Conservation (phyloP, 1,140 invertebrate genomes). For the Neodiprion fabricii region DNA sequence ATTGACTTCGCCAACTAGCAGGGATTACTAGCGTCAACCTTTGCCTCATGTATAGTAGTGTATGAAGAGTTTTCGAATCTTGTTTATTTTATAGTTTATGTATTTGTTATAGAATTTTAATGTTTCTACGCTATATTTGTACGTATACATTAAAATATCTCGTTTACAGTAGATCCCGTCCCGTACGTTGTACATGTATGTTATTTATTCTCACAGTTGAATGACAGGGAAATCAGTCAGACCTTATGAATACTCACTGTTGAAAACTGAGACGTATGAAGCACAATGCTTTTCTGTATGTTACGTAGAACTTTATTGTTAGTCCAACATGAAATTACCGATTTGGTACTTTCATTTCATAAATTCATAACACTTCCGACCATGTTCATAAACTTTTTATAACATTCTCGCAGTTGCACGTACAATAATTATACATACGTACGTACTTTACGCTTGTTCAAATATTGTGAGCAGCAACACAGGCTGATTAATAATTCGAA, state of each 20-base stretch:
- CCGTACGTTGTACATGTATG: conserved; percentile 33
- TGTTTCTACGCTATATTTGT: conserved; percentile 53
- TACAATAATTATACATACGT: too few species aligned
- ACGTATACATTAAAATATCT: conserved; percentile 45
- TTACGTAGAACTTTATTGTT: too few species aligned
- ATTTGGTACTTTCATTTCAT: background rate
- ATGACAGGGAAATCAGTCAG: background rate
- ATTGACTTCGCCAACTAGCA: conserved; percentile 52
- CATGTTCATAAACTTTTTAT: background rate
- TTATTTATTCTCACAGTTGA: background rate
- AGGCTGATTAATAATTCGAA: conserved; percentile 13
- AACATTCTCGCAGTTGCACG: background rate
- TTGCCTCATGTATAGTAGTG: conserved; percentile 2
- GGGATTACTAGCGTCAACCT: conserved; percentile 49
- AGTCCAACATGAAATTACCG: too few species aligned
- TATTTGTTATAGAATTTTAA: conserved; percentile 45
- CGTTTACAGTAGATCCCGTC: conserved; percentile 51
- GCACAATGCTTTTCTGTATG: too few species aligned
- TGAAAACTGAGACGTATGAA: too few species aligned
- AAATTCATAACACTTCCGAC: background rate
- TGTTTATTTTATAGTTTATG: conserved; percentile 44
- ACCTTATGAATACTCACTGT: background rate
- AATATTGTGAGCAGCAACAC: background rate
- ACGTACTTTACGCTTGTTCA: too few species aligned
- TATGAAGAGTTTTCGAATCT: conserved; percentile 33